These are phyloP conservation scores for Rhinopithecus roxellana DNA, from an alignment of 2,113 vertebrate genomes.

Conservation along the genomic window DNA sequence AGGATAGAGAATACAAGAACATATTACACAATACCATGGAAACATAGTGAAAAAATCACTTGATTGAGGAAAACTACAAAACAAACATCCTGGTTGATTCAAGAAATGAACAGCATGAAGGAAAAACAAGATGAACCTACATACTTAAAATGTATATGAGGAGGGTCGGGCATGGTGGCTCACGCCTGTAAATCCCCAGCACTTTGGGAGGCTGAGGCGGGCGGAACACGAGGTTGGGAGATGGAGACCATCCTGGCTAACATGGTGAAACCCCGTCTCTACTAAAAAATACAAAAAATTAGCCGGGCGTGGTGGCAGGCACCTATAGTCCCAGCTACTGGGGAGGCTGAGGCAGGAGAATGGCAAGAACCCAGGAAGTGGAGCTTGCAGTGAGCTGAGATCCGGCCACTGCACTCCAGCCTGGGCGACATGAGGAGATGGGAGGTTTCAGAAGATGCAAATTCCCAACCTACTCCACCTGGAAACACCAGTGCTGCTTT, in stretches of 20 bases:
- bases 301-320: too few relatives aligned
- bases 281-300: too few relatives aligned
- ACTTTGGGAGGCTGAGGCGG: too few relatives aligned
- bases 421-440: not conserved
- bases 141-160: not conserved
- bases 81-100: not conserved
- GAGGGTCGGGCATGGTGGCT: not conserved
- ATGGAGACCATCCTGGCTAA: too few relatives aligned
- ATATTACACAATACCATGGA: not conserved
- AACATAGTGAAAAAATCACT: not conserved
- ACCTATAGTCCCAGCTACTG: too few relatives aligned
- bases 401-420: too few relatives aligned
- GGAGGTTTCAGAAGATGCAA: not conserved
- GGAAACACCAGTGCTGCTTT: not conserved
- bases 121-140: not conserved
- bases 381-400: too few relatives aligned
- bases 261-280: too few relatives aligned
- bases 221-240: too few relatives aligned
- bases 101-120: not conserved
- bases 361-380: too few relatives aligned
- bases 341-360: too few relatives aligned
- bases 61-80: not conserved
- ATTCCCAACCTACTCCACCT: not conserved
- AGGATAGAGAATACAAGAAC: not conserved
- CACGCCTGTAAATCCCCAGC: too few relatives aligned